Evolutionary conservation across 2,797 vertebrate species (phyloP).

Genomic region (Neosilurus mollespiculum): DNA sequence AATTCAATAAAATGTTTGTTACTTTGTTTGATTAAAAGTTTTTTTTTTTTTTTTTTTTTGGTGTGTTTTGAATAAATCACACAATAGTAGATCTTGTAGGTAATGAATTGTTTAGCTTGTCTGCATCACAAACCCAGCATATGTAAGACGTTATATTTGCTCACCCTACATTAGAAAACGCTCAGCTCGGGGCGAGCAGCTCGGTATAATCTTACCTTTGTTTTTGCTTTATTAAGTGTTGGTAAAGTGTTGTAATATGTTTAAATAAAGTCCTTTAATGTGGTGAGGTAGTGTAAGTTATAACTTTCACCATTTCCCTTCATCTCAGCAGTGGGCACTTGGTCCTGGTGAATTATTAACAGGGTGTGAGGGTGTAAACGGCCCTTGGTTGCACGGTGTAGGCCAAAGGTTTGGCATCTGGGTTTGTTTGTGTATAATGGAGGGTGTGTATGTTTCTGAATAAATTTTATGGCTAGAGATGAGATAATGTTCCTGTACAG

Average conservation of each 20-base stretch:
- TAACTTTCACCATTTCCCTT: conserved; percentile 13
- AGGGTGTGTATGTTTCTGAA: conserved; percentile 8
- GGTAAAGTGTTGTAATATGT: neutral
- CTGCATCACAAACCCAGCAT: neutral
- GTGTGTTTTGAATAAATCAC: neutral
- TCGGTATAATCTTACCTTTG: neutral
- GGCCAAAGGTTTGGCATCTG: conserved; percentile 49
- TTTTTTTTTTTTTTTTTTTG: neutral
- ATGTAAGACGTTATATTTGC: neutral
- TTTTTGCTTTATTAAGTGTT: neutral
- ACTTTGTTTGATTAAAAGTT: too few relatives aligned
- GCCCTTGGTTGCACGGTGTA: conserved; percentile 27
- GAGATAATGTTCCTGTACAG: conserved; percentile 12
- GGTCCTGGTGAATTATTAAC: conserved; percentile 48
- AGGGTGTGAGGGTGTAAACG: conserved; percentile 7
- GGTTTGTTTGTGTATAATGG: conserved; percentile 36
- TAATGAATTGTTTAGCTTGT: neutral
- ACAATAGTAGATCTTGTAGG: neutral
- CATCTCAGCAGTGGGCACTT: conserved; percentile 35
- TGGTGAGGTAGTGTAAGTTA: neutral
- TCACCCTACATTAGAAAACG: neutral
- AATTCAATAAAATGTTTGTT: too few relatives aligned
- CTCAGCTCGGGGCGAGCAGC: too few relatives aligned
- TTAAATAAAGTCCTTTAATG: conserved; percentile 6
- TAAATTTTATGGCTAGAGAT: neutral